Evolutionary conservation across 1,140 invertebrate species (phyloP).

Genomic region (Plodia interpunctella): DNA sequence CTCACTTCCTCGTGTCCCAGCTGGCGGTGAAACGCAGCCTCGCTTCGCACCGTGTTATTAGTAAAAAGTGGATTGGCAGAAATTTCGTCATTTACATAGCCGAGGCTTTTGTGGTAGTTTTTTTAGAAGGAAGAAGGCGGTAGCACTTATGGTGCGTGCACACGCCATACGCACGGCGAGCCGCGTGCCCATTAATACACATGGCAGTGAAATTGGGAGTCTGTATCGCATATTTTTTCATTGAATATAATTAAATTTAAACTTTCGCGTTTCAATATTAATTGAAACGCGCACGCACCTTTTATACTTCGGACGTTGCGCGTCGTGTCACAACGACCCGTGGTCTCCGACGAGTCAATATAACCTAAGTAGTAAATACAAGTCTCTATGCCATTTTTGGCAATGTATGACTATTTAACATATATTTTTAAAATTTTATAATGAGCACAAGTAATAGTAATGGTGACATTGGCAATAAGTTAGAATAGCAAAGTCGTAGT

Average conservation of each 20-base stretch:
- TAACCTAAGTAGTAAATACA: too few relatives aligned
- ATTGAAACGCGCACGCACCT: too few relatives aligned
- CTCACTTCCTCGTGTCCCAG: conserved; percentile 56
- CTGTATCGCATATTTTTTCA: background rate
- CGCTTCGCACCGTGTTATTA: conserved; percentile 49
- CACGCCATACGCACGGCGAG: conserved; percentile 29
- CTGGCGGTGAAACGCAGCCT: conserved; percentile 55
- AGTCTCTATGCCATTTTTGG: too few relatives aligned
- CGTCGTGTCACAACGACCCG: too few relatives aligned
- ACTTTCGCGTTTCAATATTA: too few relatives aligned
- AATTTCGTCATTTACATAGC: conserved; percentile 43
- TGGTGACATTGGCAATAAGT: background rate
- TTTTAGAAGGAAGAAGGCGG: conserved; percentile 38
- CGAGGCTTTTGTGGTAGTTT: conserved; percentile 44
- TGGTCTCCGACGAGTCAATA: too few relatives aligned
- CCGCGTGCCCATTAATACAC: conserved; percentile 33
- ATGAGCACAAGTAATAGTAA: background rate
- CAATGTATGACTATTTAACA: too few relatives aligned
- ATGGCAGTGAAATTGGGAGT: background rate
- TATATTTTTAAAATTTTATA: conserved; percentile 23
- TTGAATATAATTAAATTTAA: background rate
- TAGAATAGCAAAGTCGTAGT: conserved; percentile 26
- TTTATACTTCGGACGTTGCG: too few relatives aligned
- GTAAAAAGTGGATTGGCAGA: conserved; percentile 55
- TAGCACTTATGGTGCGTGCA: conserved; percentile 11